Evolutionary conservation across 2,113 vertebrate genomes (phyloP), one percentile per base, ranked within the genome.

Genomic region (Ciconia stormi): DNA sequence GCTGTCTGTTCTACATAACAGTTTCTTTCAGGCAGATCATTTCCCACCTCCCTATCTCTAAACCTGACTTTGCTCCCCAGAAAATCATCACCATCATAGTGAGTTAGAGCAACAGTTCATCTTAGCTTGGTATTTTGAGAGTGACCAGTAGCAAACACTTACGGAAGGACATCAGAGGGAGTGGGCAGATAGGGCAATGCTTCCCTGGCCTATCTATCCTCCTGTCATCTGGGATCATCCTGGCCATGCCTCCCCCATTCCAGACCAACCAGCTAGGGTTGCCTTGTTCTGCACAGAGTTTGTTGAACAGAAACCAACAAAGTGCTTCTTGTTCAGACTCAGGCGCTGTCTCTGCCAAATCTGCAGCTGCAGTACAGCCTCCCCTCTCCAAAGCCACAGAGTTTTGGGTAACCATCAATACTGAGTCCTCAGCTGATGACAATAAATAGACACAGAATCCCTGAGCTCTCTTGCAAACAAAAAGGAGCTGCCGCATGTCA

Each of bases 401-500:
- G 80, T 86, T 94, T 95, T 89, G 91, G 89, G 85, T 87, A 84
- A 29, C 59, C 92, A 46, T 70, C 59, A 69, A 95, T 95, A 50
- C 38, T 9, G 26, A 59, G 50, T 56, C 77, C 89, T 95, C 84
- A 50, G 78, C 52, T 72, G 85, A 52, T 50, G 90, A 79, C 89
- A 96, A 89, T 46, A 83, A 81, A 92, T 65, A 91, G 93, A 82
- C 91, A 50, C 38, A 86, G 83, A 91, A 80, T 76, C 91, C 87
- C 96, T 82, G 87, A 94, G 92, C 94, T 92, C 72, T 23, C 87
- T 66, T 92, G 78, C 82, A 93, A 95, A 96, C 93, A 93, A 10
- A 83, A 88, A 87, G 87, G 84, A 95, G 85, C 85, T 76, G 73
- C 82, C 6, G 25, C 56, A 10, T 72, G 80, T 97, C 93, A 56